These are phyloP conservation scores for Zapornia atra DNA, from an alignment of 2,113 vertebrate species.

Conservation along the genomic window DNA sequence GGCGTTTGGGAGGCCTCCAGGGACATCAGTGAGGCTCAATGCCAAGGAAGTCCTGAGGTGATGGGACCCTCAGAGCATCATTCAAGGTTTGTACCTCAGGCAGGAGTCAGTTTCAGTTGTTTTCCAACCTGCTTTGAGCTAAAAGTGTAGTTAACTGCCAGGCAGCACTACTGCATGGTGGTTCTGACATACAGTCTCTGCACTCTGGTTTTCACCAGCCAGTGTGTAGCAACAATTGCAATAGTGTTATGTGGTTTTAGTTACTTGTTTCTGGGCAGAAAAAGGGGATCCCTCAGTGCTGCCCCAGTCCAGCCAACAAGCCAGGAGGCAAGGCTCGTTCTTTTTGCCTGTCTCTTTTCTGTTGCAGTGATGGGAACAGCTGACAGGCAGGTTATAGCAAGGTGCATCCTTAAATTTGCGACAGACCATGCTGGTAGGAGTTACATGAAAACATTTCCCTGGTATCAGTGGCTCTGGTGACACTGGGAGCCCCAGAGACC, in stretches of 20 bases:
- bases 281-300: not conserved
- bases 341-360: not conserved
- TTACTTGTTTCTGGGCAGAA: not conserved
- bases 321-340: not conserved
- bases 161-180: not conserved
- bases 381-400: not conserved
- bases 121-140: not conserved
- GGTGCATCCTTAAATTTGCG: not conserved
- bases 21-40: not conserved
- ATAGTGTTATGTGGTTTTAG: not conserved
- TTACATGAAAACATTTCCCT: not conserved
- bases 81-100: not conserved
- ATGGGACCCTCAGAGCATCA: not conserved
- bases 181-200: not conserved
- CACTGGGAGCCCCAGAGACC: not conserved
- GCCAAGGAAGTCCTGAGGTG: not conserved
- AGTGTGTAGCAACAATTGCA: not conserved
- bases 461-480: not conserved
- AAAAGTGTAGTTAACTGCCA: too few relatives aligned
- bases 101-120: not conserved
- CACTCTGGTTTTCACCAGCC: not conserved
- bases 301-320: not conserved
- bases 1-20: fast-evolving
- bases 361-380: not conserved
- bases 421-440: not conserved